Percentiles rank a stretch among this genome's conserved stretches.
These are phyloP conservation scores for Phocoena sinus DNA, from an alignment of 2,113 vertebrate species.

Conservation along the genomic window DNA sequence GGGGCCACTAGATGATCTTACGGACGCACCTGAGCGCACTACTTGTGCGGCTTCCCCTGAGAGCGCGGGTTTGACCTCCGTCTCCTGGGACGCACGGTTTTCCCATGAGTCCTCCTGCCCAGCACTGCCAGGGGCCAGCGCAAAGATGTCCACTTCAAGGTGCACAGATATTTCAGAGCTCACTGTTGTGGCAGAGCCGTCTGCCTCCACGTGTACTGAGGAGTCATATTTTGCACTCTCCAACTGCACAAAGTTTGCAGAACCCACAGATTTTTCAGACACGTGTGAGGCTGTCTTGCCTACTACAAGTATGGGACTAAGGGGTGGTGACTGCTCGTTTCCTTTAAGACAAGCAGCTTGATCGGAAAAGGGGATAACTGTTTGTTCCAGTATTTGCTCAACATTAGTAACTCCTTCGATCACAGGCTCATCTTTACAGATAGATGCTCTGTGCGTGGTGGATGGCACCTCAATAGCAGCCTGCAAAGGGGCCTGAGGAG, in stretches of 20 bases:
- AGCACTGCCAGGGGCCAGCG: neutral
- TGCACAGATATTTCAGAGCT: constrained; percentile 33
- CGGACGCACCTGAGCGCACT: neutral
- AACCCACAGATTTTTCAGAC: constrained; percentile 14
- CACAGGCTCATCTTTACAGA: constrained; percentile 14
- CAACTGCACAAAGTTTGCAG: neutral
- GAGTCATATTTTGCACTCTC: neutral
- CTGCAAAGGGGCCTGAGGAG: constrained; percentile 52
- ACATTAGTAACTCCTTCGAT: constrained; percentile 45
- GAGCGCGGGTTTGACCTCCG: neutral
- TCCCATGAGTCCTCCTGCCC: constrained; percentile 21
- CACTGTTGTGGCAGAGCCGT: neutral
- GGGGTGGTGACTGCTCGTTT: constrained; percentile 54
- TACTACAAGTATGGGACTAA: neutral
- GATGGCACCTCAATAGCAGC: constrained; percentile 33
- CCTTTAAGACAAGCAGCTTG: constrained; percentile 41
- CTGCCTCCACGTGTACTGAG: constrained; percentile 40
- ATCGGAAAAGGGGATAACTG: constrained; percentile 57
- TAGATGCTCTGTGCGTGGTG: neutral
- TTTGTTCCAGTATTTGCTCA: constrained; percentile 69
- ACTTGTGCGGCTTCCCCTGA: neutral
- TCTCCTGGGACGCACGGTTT: neutral
- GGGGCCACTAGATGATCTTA: constrained; percentile 20
- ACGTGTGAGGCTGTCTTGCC: neutral
- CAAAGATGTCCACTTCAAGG: constrained; percentile 41